These are phyloP conservation scores for Tetheella fluctuosa DNA, from an alignment of 2,888 invertebrate species.

Conservation along the genomic window DNA sequence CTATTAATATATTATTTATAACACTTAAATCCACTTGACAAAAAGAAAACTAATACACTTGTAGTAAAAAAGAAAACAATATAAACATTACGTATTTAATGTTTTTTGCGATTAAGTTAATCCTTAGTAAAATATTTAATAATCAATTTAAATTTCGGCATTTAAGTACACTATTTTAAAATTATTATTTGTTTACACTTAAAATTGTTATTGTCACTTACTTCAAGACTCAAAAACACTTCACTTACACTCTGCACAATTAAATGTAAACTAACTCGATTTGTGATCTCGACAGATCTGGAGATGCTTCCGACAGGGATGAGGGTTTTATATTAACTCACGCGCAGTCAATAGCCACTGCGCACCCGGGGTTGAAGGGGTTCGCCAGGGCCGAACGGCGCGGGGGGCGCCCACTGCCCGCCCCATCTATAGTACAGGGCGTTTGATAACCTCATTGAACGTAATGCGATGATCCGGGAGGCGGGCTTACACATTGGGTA, in stretches of 20 bases:
- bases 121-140: no score
- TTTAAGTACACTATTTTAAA: no score
- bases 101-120: no score
- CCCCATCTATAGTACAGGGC: slow-evolving; percentile 35
- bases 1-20: no score
- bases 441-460: slow-evolving; percentile 34
- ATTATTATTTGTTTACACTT: no score
- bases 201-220: no score
- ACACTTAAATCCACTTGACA: no score
- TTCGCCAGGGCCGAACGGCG: slow-evolving; percentile 20
- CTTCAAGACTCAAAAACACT: slow-evolving; percentile 6
- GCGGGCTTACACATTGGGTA: background rate
- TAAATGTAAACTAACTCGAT: background rate
- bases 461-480: slow-evolving; percentile 7
- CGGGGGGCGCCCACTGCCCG: slow-evolving; percentile 30
- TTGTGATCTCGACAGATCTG: background rate
- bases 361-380: slow-evolving; percentile 32
- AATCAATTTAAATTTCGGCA: no score
- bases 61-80: no score
- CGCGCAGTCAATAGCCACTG: slow-evolving; percentile 49
- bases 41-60: no score
- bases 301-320: slow-evolving; percentile 49
- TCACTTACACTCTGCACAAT: background rate
- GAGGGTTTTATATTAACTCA: slow-evolving; percentile 57
- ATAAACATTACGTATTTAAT: no score